Percentiles rank a stretch among this genome's conserved stretches.
phyloP scores from a whole-genome alignment of 2,113 vertebrate species.

The Sinocyclocheilus anophthalmus region DNA sequence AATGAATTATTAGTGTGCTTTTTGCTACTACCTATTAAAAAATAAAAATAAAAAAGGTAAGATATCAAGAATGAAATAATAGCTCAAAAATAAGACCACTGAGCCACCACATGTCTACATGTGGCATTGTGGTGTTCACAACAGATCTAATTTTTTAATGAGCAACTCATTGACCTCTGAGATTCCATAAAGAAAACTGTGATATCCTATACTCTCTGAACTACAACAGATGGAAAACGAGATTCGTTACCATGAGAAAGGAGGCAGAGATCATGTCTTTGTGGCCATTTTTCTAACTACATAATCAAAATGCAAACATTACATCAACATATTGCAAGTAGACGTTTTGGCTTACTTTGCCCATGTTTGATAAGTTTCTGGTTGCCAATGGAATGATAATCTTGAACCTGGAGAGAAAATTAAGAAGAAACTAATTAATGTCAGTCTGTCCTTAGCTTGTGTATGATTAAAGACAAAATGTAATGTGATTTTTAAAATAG shows the following conservation, averaged over 20 bases:
- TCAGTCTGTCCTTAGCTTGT: background rate
- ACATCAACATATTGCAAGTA: background rate
- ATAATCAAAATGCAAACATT: background rate
- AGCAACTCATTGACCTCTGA: slow-evolving; percentile 2
- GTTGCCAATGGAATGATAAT: slow-evolving; percentile 50
- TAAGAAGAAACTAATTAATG: background rate
- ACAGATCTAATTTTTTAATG: slow-evolving; percentile 38
- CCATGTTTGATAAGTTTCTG: slow-evolving; percentile 46
- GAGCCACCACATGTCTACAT: background rate
- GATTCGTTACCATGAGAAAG: background rate
- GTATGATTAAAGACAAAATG: background rate
- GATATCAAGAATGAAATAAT: background rate
- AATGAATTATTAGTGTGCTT: slow-evolving; percentile 21
- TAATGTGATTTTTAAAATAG: background rate
- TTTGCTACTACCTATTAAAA: background rate
- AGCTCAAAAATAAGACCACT: background rate
- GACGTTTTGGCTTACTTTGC: slow-evolving; percentile 42
- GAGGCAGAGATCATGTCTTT: background rate
- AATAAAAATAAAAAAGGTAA: background rate
- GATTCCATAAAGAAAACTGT: slow-evolving; percentile 18
- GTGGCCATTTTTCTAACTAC: background rate
- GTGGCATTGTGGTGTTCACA: background rate
- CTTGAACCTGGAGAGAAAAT: slow-evolving; percentile 36
- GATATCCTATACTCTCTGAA: slow-evolving; percentile 38
- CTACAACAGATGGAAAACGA: slow-evolving; percentile 32